Conservation (phyloP, 2,888 invertebrate species). For the Bellardia bayeri region DNA sequence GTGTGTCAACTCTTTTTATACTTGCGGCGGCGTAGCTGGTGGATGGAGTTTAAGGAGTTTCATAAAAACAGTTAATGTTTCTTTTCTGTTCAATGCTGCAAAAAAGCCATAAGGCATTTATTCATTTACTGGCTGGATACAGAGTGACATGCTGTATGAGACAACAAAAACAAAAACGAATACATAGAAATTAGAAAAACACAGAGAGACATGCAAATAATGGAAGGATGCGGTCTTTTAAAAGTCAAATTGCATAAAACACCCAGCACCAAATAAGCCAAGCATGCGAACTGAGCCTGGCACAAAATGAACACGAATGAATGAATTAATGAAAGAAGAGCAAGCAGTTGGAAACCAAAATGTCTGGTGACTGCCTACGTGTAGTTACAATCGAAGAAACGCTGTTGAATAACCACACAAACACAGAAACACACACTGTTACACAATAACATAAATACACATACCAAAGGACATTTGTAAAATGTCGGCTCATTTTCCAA, state of each 20-base stretch:
- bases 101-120: constrained; percentile 69
- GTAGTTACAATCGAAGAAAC: constrained; percentile 56
- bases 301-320: background rate
- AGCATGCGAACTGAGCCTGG: constrained; percentile 43
- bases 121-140: constrained; percentile 63
- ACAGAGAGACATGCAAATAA: constrained; percentile 48
- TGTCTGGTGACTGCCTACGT: constrained; percentile 55
- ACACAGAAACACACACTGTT: background rate
- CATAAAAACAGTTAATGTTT: constrained; percentile 62
- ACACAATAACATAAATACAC: background rate
- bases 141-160: constrained; percentile 46
- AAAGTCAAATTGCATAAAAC: constrained; percentile 73
- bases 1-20: constrained; percentile 35
- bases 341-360: constrained; percentile 66
- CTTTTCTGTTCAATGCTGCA: constrained; percentile 27
- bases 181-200: constrained; percentile 20
- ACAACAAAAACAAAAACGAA: background rate
- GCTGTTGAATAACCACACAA: background rate
- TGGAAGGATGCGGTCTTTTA: constrained; percentile 69
- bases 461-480: constrained; percentile 58
- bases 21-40: background rate
- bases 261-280: constrained; percentile 61
- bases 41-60: constrained; percentile 13
- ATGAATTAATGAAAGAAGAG: background rate
- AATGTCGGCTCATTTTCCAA: constrained; percentile 66